phyloP scores from a whole-genome alignment of 2,113 vertebrate genomes.

The Carassius carassius region DNA sequence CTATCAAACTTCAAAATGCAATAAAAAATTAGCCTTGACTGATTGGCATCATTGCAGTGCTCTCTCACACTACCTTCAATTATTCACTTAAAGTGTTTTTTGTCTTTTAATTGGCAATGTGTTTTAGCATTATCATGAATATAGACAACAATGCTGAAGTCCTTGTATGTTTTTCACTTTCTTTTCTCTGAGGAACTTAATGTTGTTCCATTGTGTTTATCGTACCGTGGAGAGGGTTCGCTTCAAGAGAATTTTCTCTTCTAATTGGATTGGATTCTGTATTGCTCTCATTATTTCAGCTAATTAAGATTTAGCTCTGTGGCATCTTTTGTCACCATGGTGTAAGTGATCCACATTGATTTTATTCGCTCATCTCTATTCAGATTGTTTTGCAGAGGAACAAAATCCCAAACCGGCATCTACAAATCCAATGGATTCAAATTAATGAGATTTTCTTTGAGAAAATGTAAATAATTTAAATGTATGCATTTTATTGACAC shows the following conservation, averaged over 20 bases:
- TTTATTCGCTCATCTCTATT: conserved; percentile 74
- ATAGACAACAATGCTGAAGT: neutral
- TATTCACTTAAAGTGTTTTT: neutral
- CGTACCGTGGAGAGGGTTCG: neutral
- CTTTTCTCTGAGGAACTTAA: neutral
- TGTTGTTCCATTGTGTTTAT: conserved; percentile 14
- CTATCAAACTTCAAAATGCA: neutral
- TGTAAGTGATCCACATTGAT: conserved; percentile 74
- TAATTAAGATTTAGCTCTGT: conserved; percentile 74
- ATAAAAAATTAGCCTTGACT: neutral
- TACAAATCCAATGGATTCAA: conserved; percentile 7
- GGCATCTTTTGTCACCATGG: conserved; percentile 70
- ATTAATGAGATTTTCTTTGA: conserved; percentile 15
- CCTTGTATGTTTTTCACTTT: conserved; percentile 3
- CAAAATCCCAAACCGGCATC: conserved; percentile 54
- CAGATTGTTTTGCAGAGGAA: conserved; percentile 64
- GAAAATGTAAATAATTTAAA: conserved; percentile 13
- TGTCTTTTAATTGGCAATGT: conserved; percentile 12
- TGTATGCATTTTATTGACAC: conserved; percentile 7
- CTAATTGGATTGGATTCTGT: conserved; percentile 47
- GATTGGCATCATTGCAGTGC: too few species aligned
- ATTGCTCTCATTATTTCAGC: conserved; percentile 66
- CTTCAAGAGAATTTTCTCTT: conserved; percentile 39
- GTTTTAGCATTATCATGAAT: neutral
- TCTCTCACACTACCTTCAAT: neutral